Percentiles rank a stretch among this genome's conserved stretches.
phyloP scores from a whole-genome alignment of 2,797 vertebrate species.

The Alosa sapidissima region DNA sequence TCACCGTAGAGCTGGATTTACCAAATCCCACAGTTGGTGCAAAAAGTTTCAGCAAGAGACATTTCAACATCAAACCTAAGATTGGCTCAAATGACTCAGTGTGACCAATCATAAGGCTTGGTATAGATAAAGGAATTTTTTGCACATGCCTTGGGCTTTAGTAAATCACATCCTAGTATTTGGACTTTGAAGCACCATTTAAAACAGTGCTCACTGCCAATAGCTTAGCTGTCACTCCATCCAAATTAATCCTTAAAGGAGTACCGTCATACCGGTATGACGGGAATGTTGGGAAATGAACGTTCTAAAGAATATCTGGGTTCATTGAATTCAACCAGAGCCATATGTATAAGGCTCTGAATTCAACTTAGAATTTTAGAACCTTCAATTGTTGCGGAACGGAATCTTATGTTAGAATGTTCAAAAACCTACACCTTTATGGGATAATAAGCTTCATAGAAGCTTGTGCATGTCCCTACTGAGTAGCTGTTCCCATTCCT shows the following conservation, averaged over 20 bases:
- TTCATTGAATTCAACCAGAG: too few relatives aligned
- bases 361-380: too few relatives aligned
- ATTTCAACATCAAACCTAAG: constrained; percentile 5
- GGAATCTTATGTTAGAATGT: too few relatives aligned
- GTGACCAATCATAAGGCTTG: constrained; percentile 5
- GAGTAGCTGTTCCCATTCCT: not conserved
- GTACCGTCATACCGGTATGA: too few relatives aligned
- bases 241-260: too few relatives aligned
- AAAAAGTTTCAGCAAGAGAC: not conserved
- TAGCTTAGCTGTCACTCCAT: not conserved
- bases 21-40: not conserved
- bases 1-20: constrained; percentile 4
- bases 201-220: not conserved
- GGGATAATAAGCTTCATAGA: not conserved
- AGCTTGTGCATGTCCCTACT: not conserved
- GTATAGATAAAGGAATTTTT: not conserved
- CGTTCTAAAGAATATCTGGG: too few relatives aligned
- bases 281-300: too few relatives aligned
- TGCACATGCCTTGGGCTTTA: constrained; percentile 4
- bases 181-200: not conserved
- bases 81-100: not conserved
- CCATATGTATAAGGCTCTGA: too few relatives aligned
- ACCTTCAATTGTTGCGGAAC: too few relatives aligned
- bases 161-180: not conserved
- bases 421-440: too few relatives aligned